Conservation (phyloP, 2,113 vertebrate species). For the Cyanoramphus novaezelandiae region DNA sequence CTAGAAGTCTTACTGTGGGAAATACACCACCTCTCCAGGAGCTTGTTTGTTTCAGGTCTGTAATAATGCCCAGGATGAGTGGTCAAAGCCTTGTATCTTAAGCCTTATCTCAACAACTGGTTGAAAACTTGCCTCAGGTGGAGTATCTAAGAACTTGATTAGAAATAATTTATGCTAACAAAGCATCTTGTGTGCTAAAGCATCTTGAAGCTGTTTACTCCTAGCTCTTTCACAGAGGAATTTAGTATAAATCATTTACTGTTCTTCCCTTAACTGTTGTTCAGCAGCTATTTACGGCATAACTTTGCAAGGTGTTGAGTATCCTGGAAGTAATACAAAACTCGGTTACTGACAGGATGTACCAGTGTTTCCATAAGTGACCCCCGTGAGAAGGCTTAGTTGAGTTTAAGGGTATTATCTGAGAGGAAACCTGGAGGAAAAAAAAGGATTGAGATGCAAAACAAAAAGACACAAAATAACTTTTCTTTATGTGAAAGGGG, state of each 20-base stretch:
- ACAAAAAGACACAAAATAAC: neutral
- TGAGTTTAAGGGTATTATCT: neutral
- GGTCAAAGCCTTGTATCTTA: constrained; percentile 34
- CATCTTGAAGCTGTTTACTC: constrained; percentile 20
- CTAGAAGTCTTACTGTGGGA: neutral
- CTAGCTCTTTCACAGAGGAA: constrained; percentile 32
- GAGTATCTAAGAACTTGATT: constrained; percentile 3
- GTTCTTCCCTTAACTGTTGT: constrained; percentile 6
- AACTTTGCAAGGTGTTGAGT: neutral
- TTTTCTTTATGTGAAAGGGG: neutral
- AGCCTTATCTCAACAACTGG: neutral
- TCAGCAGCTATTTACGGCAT: constrained; percentile 27
- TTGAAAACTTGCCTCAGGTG: constrained; percentile 4
- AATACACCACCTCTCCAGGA: neutral
- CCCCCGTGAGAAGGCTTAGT: neutral
- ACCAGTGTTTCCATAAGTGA: constrained; percentile 1
- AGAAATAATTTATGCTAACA: constrained; percentile 27
- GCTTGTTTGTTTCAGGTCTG: neutral
- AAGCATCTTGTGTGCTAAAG: constrained; percentile 43
- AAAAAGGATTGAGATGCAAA: neutral
- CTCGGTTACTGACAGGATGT: neutral
- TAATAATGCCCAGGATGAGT: neutral
- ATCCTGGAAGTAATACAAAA: neutral
- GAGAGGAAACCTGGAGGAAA: neutral
- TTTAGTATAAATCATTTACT: constrained; percentile 33